phyloP scores from a whole-genome alignment of 37 sponge, comb jelly and placozoan genomes.

The Axinella damicornis region DNA sequence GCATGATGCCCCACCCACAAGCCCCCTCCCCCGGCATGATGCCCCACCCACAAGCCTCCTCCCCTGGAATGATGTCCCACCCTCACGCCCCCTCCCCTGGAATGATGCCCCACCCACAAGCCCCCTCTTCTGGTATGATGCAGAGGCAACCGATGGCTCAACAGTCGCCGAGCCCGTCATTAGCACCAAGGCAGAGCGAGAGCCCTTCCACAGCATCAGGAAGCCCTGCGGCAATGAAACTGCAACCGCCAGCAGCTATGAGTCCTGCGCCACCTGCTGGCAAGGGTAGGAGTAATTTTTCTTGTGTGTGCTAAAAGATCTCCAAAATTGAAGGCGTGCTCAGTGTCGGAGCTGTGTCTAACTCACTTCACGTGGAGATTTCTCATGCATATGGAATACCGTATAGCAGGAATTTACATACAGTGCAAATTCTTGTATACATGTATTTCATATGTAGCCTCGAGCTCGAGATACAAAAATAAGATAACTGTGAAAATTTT shows the following conservation, averaged over 20 bases:
- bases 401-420: too few species aligned
- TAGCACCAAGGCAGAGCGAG: not conserved
- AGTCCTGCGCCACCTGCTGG: too few species aligned
- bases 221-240: not conserved
- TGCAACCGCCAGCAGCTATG: not conserved
- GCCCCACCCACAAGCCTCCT: not conserved
- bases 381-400: too few species aligned
- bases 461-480: too few species aligned
- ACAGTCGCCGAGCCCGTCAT: not conserved
- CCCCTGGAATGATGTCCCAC: not conserved
- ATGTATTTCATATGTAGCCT: too few species aligned
- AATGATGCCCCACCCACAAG: not conserved
- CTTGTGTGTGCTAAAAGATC: too few species aligned
- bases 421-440: too few species aligned
- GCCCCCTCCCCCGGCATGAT: not conserved
- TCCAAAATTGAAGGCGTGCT: too few species aligned
- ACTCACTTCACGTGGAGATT: too few species aligned
- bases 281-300: too few species aligned
- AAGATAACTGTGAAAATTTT: too few species aligned
- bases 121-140: not conserved
- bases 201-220: not conserved
- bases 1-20: not conserved
- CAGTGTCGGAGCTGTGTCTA: too few species aligned
- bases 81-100: not conserved
- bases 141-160: not conserved